Conservation (phyloP, 2,113 vertebrate genomes). For the Rynchops niger region DNA sequence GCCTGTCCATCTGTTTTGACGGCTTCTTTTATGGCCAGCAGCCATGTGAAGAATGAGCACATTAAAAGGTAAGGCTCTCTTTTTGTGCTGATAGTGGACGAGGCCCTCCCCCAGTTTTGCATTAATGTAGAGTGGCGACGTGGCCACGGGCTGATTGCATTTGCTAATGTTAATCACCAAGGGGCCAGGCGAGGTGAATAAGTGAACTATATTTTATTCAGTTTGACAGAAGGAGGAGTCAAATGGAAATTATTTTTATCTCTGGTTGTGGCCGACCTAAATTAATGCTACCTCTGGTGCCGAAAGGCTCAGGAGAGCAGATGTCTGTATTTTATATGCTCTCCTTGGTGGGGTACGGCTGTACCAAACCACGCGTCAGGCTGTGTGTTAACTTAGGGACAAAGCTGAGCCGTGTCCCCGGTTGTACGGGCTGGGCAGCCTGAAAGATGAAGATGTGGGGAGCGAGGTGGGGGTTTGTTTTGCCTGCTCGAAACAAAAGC, state of each 20-base stretch:
- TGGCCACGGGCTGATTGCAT: constrained; percentile 50
- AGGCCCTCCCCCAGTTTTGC: constrained; percentile 12
- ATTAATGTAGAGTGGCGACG: neutral
- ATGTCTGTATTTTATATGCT: neutral
- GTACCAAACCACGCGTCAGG: neutral
- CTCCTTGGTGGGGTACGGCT: neutral
- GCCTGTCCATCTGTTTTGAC: constrained; percentile 16
- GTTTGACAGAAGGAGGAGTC: constrained; percentile 54
- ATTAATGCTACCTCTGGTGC: constrained; percentile 44
- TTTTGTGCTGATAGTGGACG: neutral
- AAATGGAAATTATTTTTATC: constrained; percentile 49
- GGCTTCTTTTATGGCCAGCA: constrained; percentile 25
- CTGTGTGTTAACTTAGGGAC: neutral
- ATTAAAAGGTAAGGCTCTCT: constrained; percentile 3
- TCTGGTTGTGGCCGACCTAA: constrained; percentile 18
- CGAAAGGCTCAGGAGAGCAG: constrained; percentile 36
- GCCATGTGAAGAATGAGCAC: constrained; percentile 19
- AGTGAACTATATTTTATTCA: constrained; percentile 49
- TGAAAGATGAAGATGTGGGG: neutral
- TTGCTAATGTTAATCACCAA: constrained; percentile 44
- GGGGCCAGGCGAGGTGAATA: constrained; percentile 38
- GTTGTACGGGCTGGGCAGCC: neutral
- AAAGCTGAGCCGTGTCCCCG: neutral
- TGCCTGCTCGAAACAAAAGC: neutral
- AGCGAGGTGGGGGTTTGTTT: neutral